phyloP scores from a whole-genome alignment of 2,113 vertebrate species.

The Nyctibius bracteatus region DNA sequence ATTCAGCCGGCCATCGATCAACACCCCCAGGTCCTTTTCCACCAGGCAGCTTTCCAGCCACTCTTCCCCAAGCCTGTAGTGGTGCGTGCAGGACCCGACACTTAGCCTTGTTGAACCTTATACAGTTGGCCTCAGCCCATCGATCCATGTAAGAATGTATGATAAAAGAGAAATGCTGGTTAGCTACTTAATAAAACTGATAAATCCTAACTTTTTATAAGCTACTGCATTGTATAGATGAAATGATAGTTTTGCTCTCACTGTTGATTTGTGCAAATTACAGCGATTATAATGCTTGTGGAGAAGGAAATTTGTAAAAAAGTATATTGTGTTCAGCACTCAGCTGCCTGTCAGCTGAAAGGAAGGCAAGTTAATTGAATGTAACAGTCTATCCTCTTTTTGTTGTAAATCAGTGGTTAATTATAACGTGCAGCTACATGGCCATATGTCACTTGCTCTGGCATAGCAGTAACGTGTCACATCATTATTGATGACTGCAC shows the following conservation, averaged over 20 bases:
- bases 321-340: background rate
- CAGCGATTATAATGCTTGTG: slow-evolving; percentile 1
- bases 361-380: slow-evolving; percentile 26
- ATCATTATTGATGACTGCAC: background rate
- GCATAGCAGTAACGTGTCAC: background rate
- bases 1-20: no score
- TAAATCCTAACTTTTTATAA: background rate
- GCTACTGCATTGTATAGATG: background rate
- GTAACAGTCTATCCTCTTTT: slow-evolving; percentile 22
- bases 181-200: background rate
- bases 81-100: no score
- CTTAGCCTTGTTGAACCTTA: no score
- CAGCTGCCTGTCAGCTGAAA: slow-evolving; percentile 5
- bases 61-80: no score
- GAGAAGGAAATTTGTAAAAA: slow-evolving; percentile 25
- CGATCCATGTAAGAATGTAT: background rate
- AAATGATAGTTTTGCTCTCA: slow-evolving; percentile 24
- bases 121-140: no score
- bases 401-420: slow-evolving; percentile 24
- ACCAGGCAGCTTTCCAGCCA: no score
- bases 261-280: slow-evolving; percentile 22
- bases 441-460: slow-evolving; percentile 35
- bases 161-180: background rate
- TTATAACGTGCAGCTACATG: background rate
- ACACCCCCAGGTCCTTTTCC: no score